Evolutionary conservation across 2,888 invertebrate genomes (phyloP), one percentile per base, ranked within the genome.

Genomic region (Microchrysa polita): DNA sequence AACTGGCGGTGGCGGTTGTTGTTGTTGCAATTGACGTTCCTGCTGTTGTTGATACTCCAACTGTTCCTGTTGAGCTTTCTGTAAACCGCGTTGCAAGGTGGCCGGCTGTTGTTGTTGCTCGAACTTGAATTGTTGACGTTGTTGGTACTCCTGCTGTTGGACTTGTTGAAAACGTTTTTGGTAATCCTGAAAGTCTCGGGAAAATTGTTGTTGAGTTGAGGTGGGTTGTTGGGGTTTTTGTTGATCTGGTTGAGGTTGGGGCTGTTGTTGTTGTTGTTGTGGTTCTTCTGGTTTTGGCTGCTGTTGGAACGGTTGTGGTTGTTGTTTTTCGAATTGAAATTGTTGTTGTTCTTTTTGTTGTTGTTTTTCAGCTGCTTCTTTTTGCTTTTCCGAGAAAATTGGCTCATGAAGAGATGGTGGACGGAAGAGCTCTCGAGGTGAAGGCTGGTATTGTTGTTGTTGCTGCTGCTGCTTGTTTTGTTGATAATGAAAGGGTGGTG

Each of bases 301-400:
- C 27, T 34, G 48, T 48, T 48, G 14, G 10, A 48, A 48, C 12
- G 48, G 48, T 48, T 48, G 12, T n/a, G 48, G 48, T n/a, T 48
- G 48, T 48, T 48, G 48, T n/a, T 48, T 48, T 12, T n/a, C 12
- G 48, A 48, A 48, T 48, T 48, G 48, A 48, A 48, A 48, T 48
- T 48, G 48, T 48, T 12, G 48, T 4, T n/a, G 12, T n/a, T 48
- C 16, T 4, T 48, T n/a, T 48, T 48, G 48, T 12, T 5, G 12
- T 48, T 12, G 14, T 12, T 48, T 48, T n/a, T 48, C 5, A n/a
- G 14, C 10, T 48, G 48, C 48, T 12, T 48, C 16, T 10, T 48
- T 12, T 48, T 48, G 48, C 10, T 48, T 48, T 48, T 48, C 48
- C 48, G 48, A 48, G 4, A 48, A n/a, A n/a, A 48, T 48, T 12